phyloP scores from a whole-genome alignment of 2,888 invertebrate species.

The Mycalesis mineus region DNA sequence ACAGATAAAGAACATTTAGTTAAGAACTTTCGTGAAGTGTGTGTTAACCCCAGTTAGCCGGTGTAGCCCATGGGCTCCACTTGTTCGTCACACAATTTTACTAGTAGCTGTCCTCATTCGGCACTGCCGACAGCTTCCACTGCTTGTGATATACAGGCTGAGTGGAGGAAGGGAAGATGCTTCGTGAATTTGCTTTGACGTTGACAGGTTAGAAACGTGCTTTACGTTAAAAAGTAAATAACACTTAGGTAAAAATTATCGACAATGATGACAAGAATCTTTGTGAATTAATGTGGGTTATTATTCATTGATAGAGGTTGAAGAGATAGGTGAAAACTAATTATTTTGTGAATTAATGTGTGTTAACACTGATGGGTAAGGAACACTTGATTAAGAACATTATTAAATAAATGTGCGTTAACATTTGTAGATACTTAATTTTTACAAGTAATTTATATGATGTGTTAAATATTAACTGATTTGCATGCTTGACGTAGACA shows the following conservation, averaged over 20 bases:
- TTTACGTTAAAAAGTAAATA: not conserved
- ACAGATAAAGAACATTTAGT: not conserved
- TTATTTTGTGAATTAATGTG: not conserved
- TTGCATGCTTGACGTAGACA: not conserved
- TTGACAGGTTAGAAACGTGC: not conserved
- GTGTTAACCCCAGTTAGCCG: no score
- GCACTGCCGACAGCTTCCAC: no score
- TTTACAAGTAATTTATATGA: no score
- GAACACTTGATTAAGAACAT: not conserved
- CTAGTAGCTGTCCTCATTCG: no score
- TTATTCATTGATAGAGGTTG: no score
- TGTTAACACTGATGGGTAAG: not conserved
- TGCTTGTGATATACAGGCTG: slow-evolving; percentile 37
- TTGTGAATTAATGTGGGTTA: not conserved
- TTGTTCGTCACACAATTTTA: no score
- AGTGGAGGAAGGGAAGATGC: slow-evolving; percentile 26
- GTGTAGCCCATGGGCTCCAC: no score
- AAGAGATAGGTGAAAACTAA: no score
- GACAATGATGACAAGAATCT: no score
- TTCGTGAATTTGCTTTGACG: not conserved
- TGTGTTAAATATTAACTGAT: no score
- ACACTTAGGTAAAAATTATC: not conserved
- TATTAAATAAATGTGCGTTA: not conserved
- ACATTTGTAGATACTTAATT: not conserved
- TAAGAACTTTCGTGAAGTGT: not conserved